Conservation (phyloP, 2,113 vertebrate genomes). For the Litocranius walleri region DNA sequence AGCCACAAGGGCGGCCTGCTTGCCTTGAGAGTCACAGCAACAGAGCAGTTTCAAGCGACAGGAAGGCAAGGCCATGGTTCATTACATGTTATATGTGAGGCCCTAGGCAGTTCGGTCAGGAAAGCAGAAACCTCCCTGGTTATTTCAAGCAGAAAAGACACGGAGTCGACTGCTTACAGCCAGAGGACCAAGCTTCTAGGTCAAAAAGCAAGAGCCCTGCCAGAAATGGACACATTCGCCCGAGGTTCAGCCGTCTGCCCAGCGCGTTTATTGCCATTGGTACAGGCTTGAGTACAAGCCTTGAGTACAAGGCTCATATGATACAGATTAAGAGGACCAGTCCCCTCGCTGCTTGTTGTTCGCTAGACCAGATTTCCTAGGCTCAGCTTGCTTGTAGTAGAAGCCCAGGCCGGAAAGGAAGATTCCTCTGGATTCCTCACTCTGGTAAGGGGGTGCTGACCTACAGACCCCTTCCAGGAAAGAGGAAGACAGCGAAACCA, state of each 20-base stretch:
- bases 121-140: not conserved
- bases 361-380: not conserved
- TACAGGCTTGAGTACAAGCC: not conserved
- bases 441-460: not conserved
- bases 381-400: not conserved
- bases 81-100: accelerated
- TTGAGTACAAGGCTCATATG: not conserved
- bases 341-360: too few relatives aligned
- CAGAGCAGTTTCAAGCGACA: accelerated
- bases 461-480: not conserved
- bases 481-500: not conserved
- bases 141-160: not conserved
- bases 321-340: not conserved
- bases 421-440: not conserved
- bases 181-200: not conserved
- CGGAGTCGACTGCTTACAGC: not conserved
- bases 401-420: not conserved
- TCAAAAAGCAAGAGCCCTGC: not conserved
- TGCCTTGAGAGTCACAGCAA: not conserved
- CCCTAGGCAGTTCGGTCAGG: not conserved
- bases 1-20: not conserved
- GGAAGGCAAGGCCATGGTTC: too few relatives aligned
- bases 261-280: accelerated
- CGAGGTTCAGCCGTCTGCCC: not conserved
- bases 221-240: not conserved